Percentiles rank a stretch among this genome's conserved stretches.
Conservation (phyloP, 2,888 invertebrate species). For the Nomada fabriciana region DNA sequence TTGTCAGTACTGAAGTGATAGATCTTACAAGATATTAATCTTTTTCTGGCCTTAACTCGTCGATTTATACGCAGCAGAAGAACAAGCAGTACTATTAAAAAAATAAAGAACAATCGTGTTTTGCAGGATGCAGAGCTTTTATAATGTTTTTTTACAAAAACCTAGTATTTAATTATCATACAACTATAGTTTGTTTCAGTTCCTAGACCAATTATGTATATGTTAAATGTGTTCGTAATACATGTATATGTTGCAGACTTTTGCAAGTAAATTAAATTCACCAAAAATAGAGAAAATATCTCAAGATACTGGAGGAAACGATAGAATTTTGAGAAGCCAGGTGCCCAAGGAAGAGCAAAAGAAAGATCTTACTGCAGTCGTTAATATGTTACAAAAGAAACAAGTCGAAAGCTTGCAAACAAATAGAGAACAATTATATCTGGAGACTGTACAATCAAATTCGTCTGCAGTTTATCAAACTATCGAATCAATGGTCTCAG, state of each 20-base stretch:
- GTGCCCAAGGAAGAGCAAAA: slow-evolving; percentile 60
- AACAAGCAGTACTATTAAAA: too few relatives aligned
- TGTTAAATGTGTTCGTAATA: not conserved
- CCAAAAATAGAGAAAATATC: slow-evolving; percentile 1
- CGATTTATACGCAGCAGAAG: too few relatives aligned
- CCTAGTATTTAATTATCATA: too few relatives aligned
- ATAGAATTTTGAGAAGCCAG: slow-evolving; percentile 72
- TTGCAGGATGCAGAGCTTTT: too few relatives aligned
- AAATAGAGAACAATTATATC: slow-evolving; percentile 61
- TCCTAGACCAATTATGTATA: not conserved
- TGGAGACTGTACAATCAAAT: slow-evolving; percentile 87
- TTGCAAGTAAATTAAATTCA: slow-evolving; percentile 10
- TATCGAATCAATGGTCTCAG: slow-evolving; percentile 78
- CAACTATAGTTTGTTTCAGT: too few relatives aligned
- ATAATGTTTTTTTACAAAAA: too few relatives aligned
- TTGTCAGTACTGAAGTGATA: too few relatives aligned
- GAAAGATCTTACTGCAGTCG: slow-evolving; percentile 73
- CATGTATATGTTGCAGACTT: slow-evolving; percentile 38
- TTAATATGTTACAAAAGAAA: slow-evolving; percentile 72
- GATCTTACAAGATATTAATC: too few relatives aligned
- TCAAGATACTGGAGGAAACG: slow-evolving; percentile 50
- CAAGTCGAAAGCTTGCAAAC: slow-evolving; percentile 42
- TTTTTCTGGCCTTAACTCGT: too few relatives aligned
- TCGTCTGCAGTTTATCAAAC: slow-evolving; percentile 88
- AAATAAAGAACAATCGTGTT: too few relatives aligned